Base-by-base conservation (phyloP, 2,888 invertebrate species). In the Drosophila mimica region DNA sequence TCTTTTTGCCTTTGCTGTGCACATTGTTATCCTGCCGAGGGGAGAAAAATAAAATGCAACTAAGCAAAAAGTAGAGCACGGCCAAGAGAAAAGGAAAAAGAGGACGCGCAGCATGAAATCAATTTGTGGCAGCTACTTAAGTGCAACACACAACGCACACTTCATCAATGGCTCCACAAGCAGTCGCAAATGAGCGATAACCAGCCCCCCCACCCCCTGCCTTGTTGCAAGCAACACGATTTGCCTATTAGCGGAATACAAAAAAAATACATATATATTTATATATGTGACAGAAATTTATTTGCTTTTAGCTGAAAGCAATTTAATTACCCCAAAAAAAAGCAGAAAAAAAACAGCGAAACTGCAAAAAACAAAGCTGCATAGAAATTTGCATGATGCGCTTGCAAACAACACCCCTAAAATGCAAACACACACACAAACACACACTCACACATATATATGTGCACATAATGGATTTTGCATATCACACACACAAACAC, bases 81-180 rank as follows among this genome's bases (percentile, higher is more conserved):
- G 70, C 68, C 71, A 81, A 46, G 13, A 7, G 11, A 36, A 36
- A 5, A 15, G 33, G 13, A 20, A 25, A 25, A 43, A 64, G 64
- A 64, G 54, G 57, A 43, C 48, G 34, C 70, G 65, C 86, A 86
- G 88, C 87, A 75, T 83, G 87, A 87, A 87, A 87, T 87, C 87
- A 87, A 87, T 88, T 88, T 86, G 88, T 74, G 84, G 88, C 88
- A 88, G 87, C 87, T 87, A 87, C 87, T 87, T 86, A 82, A 86
- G 87, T 82, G 87, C 83, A 85, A 82, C 79, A 76, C 70, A 77
- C 67, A 68, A 71, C 11, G 67, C 31, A 60, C 48, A 60, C 69
- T 63, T 60, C 77, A 80, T 76, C 76, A 71, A 66, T 68, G 34
- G 58, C 72, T 60, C 56, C 65, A 48, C 56, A 52, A 70, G 58